phyloP scores from a whole-genome alignment of 2,797 vertebrate species.

The Varecia variegata region DNA sequence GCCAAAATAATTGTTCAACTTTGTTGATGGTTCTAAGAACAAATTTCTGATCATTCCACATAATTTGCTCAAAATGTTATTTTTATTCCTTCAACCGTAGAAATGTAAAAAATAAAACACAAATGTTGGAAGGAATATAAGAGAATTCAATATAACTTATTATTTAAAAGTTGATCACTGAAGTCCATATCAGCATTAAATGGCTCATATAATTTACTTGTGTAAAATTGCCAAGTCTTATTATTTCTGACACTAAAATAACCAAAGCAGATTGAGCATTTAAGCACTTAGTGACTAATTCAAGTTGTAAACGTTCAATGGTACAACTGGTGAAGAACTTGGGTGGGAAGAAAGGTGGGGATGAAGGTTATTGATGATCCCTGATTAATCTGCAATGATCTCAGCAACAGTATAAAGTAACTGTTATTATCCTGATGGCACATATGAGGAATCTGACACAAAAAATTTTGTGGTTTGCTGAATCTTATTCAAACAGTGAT shows the following conservation, averaged over 20 bases:
- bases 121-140: background rate
- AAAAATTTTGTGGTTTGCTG: background rate
- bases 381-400: background rate
- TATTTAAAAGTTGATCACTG: slow-evolving; percentile 50
- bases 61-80: background rate
- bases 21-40: background rate
- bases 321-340: background rate
- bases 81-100: background rate
- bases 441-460: background rate
- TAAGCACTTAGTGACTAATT: slow-evolving; percentile 40
- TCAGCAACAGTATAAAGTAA: background rate
- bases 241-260: slow-evolving; percentile 59
- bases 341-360: background rate
- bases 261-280: slow-evolving; percentile 38
- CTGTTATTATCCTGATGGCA: background rate
- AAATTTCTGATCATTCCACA: background rate
- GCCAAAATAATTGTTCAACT: background rate
- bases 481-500: background rate
- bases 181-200: slow-evolving; percentile 44
- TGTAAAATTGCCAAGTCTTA: slow-evolving; percentile 51
- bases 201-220: slow-evolving; percentile 40
- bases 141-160: background rate
- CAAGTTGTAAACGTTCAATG: background rate
- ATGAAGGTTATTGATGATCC: background rate
- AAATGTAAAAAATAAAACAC: background rate